phyloP scores from a whole-genome alignment of 1,140 invertebrate genomes.

The Arctopsyche grandis region DNA sequence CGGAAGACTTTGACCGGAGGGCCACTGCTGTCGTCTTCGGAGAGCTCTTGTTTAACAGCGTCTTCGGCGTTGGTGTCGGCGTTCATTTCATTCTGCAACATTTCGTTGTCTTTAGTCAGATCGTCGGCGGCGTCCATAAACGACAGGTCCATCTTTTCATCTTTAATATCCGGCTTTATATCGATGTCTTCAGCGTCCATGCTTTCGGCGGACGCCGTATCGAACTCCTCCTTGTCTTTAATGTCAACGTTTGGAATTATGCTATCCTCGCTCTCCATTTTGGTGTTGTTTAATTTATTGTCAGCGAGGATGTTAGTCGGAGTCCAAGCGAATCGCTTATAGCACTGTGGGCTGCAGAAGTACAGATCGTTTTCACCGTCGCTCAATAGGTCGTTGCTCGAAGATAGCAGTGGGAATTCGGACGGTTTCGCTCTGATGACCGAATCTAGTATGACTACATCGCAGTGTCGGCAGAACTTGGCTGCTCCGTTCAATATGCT shows the following conservation, averaged over 20 bases:
- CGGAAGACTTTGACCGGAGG: constrained; percentile 76
- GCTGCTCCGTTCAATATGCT: constrained; percentile 88
- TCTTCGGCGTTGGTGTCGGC: constrained; percentile 65
- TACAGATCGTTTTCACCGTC: constrained; percentile 74
- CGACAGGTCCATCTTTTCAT: constrained; percentile 66
- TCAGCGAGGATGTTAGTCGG: constrained; percentile 66
- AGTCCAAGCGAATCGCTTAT: constrained; percentile 75
- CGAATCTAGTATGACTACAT: constrained; percentile 86
- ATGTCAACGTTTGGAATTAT: constrained; percentile 62
- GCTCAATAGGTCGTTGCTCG: constrained; percentile 71
- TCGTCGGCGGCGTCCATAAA: constrained; percentile 66
- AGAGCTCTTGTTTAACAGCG: constrained; percentile 59
- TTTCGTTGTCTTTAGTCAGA: constrained; percentile 67
- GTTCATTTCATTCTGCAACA: constrained; percentile 58
- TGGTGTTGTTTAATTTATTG: constrained; percentile 58
- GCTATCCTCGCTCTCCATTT: constrained; percentile 56
- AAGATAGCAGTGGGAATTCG: constrained; percentile 79
- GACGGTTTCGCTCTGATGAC: constrained; percentile 83
- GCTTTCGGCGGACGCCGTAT: constrained; percentile 63
- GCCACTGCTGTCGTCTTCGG: constrained; percentile 60
- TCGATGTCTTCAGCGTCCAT: constrained; percentile 66
- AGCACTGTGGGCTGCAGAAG: constrained; percentile 88
- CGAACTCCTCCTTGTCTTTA: constrained; percentile 63
- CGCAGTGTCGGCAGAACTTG: constrained; percentile 92
- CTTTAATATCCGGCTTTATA: constrained; percentile 65